Base-by-base conservation (phyloP, 2,797 vertebrate species). In the Masticophis lateralis region DNA sequence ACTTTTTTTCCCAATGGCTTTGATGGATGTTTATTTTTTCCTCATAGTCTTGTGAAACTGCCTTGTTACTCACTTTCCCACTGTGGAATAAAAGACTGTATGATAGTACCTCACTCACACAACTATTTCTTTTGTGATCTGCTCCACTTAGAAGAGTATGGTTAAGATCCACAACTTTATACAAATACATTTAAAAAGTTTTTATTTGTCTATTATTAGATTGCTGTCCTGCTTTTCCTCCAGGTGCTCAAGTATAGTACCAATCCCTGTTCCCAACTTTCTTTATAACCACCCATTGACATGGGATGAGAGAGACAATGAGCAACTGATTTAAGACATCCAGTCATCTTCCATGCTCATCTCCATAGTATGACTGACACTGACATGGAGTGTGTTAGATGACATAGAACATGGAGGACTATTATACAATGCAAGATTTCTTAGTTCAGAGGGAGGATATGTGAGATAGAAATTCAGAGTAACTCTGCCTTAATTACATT, bases 1-100 rank as follows among this genome's bases (percentile, higher is more conserved):
- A 83, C 95, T 86, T 93, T 93, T 88, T 37, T 94, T 94, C 95
- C 43, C 88, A 66, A 87, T 60, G 0, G 1, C 92, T 61, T 90
- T 28, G 74, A 94, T 66, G 90, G 3, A 12, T 63, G 86, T 91
- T 18, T 89, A 14, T 43, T 6, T 59, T 88, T 90, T 32, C n/a
- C 43, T 22, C 28, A 86, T 18, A 83, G 37, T 83, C 37, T 79
- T 83, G 37, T 83, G 9, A 83, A 83, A 83, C 37, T 83, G 37
- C 4, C 18, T 83, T 83, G 37, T 47, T 83, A 5, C 37, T 83
- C 74, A 47, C 18, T 37, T 47, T 83, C 37, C 74, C 20, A 47
- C 9, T 47, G 8, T 43, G 60, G 59, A 89, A 89, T 66, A 61
- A 61, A 89, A 89, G 27, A 18, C 47, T 69, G 61, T 55, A 43